Base-by-base conservation (phyloP, 1,140 invertebrate genomes). In the Patella vulgata region DNA sequence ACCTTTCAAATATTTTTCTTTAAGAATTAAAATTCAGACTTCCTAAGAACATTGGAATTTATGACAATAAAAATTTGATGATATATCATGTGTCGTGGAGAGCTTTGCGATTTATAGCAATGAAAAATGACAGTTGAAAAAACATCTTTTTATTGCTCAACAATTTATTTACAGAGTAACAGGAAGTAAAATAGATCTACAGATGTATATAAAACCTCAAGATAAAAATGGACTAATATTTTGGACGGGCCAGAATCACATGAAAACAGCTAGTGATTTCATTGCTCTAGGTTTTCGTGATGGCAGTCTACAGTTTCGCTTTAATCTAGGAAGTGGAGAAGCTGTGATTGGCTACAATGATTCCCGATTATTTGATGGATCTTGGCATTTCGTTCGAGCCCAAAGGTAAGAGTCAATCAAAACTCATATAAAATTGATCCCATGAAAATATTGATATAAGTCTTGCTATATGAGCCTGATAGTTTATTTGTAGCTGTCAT, bases 311-410 rank as follows among this genome's bases (percentile, higher is more conserved):
- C 86, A 89, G 73, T 85, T 82, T 63, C 86, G 83, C 42, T 90
- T 73, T 80, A 92, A 84, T 87, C 90, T 84, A 90, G 92, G 66
- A 89, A 91, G 75, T 90, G 92, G 60, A 8, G 91, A 93, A 73
- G 84, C 78, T 4, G 63, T 77, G 39, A 90, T 97, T 17, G 87
- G 89, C 59, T 94, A 94, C 69, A 97, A 97, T 85, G 87, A 88
- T 64, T 92, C 92, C n/a, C 89, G 89, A 81, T 89, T 97, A 31
- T 92, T 95, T 83, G 94, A 97, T 84, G 94, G 94, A 54, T 86
- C 93, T 40, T 97, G 95, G 95, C 95, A 98, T 84, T 87, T 91
- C 62, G 89, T 96, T 27, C 88, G 91, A 83, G 91, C 92, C 30
- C 89, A 93, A 31, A 93, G 95, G 95, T 96, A 86, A 82, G 74